A percentile compares a stretch with the other conserved stretches of the same genome.
Conservation (phyloP, 2,888 invertebrate genomes). For the Gasteruption jaculator region DNA sequence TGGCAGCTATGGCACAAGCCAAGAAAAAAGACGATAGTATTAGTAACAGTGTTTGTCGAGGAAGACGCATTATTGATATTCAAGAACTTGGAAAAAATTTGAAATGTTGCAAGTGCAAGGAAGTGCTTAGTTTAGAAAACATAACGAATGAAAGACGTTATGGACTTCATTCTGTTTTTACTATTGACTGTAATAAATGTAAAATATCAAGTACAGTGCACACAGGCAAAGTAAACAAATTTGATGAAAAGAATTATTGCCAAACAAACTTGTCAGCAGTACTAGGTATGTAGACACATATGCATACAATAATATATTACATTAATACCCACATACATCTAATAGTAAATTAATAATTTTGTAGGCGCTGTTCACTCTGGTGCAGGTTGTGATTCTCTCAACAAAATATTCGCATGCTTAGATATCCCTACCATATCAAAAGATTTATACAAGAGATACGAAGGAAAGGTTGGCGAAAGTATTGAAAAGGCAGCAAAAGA, state of each 20-base stretch:
- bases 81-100: too few species aligned
- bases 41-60: too few species aligned
- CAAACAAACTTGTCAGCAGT: constrained; percentile 6
- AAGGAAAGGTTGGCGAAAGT: constrained; percentile 17
- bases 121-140: too few species aligned
- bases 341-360: constrained; percentile 2
- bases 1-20: too few species aligned
- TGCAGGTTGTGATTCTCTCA: constrained; percentile 13
- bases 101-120: too few species aligned
- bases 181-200: neutral
- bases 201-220: constrained; percentile 3
- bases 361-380: constrained; percentile 17
- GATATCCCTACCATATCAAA: constrained; percentile 13
- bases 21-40: too few species aligned
- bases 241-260: neutral
- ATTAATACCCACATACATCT: neutral
- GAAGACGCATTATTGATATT: too few species aligned
- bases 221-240: constrained; percentile 9
- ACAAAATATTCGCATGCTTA: constrained; percentile 17
- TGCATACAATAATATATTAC: constrained; percentile 2
- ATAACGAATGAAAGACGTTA: too few species aligned
- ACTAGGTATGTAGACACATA: constrained; percentile 7
- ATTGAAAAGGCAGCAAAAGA: constrained; percentile 17
- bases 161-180: neutral
- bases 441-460: constrained; percentile 16